Percentiles rank a stretch among this genome's conserved stretches.
These are phyloP conservation scores for Deroplatys truncata DNA, from an alignment of 2,888 invertebrate species.

Conservation along the genomic window DNA sequence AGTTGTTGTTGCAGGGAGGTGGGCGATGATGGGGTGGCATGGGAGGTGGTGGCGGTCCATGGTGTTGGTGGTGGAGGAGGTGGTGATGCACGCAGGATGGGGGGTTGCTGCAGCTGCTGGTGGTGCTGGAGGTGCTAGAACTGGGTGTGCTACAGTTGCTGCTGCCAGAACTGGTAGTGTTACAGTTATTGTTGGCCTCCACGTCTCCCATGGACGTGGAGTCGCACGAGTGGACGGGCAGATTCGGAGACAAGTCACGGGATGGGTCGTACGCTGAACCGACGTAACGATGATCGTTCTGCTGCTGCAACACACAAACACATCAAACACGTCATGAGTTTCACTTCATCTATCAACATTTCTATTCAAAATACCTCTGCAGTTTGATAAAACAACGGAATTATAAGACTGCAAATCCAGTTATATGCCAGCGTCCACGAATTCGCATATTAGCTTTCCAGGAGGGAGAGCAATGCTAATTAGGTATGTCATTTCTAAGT, in stretches of 20 bases:
- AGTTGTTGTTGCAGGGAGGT: conserved; percentile 36
- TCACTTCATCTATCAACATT: no score
- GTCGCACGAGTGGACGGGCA: conserved; percentile 62
- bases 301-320: conserved; percentile 53
- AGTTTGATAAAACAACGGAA: no score
- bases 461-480: no score
- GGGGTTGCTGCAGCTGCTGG: conserved; percentile 14
- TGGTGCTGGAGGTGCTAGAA: conserved; percentile 4
- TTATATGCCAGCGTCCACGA: no score
- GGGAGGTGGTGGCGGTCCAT: not conserved
- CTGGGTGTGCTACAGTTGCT: not conserved
- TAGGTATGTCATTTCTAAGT: no score
- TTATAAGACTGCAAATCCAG: no score
- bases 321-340: no score
- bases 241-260: conserved; percentile 68
- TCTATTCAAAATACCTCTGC: no score
- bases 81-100: not conserved
- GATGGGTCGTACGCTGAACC: conserved; percentile 61
- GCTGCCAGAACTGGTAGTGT: not conserved
- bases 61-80: not conserved
- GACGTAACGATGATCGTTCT: conserved; percentile 56
- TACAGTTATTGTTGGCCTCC: conserved; percentile 21
- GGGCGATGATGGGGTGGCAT: conserved; percentile 30
- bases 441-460: no score
- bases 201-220: conserved; percentile 44